Evolutionary conservation across 2,888 invertebrate species (phyloP).

Genomic region (Drosophila antonietae): DNA sequence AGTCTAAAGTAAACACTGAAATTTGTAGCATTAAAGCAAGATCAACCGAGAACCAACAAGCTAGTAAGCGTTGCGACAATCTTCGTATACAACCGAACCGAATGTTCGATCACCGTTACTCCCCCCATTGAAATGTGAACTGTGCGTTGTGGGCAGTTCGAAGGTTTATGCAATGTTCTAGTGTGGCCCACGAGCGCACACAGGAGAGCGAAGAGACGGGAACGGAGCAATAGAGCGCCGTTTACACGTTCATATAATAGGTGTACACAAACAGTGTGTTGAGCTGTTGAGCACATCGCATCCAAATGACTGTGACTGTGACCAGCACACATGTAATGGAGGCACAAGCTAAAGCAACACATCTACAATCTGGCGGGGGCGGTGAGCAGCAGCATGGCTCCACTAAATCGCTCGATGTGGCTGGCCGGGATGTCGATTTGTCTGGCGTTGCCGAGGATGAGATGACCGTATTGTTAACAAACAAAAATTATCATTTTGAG

Average conservation of each 20-base stretch:
- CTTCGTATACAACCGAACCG: constrained; percentile 20
- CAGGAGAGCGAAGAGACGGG: constrained; percentile 44
- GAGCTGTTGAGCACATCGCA: constrained; percentile 41
- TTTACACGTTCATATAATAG: constrained; percentile 41
- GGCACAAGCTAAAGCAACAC: constrained; percentile 81
- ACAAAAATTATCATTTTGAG: constrained; percentile 80
- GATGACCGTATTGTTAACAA: constrained; percentile 74
- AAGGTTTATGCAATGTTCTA: constrained; percentile 74
- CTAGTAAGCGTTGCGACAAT: constrained; percentile 32
- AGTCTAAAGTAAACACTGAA: constrained; percentile 65
- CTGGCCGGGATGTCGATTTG: constrained; percentile 43
- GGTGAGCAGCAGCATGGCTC: constrained; percentile 59
- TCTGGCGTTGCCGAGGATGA: constrained; percentile 63
- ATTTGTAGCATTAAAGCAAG: constrained; percentile 46
- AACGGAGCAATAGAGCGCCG: constrained; percentile 37
- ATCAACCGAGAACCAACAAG: constrained; percentile 16
- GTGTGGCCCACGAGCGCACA: constrained; percentile 52
- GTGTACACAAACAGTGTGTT: constrained; percentile 49
- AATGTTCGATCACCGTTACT: constrained; percentile 18
- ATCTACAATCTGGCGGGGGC: constrained; percentile 53
- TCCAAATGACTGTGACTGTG: constrained; percentile 82
- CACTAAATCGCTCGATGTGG: constrained; percentile 41
- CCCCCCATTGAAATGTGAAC: constrained; percentile 60
- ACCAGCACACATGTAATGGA: constrained; percentile 82
- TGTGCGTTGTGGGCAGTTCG: constrained; percentile 51